These are phyloP conservation scores for Amphiprion ocellaris DNA, from an alignment of 2,113 vertebrate species.

Conservation along the genomic window DNA sequence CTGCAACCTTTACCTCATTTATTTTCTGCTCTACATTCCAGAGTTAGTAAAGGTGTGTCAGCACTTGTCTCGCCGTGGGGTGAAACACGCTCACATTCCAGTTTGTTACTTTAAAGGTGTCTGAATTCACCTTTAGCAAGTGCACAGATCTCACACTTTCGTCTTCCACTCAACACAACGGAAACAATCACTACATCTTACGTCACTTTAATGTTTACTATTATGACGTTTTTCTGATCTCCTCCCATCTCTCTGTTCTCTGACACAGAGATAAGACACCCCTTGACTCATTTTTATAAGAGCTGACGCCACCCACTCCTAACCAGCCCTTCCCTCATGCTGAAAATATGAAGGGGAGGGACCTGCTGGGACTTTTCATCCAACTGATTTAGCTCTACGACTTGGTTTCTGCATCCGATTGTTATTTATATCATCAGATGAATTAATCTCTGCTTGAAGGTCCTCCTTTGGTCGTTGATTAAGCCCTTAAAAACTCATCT, in stretches of 20 bases:
- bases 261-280: constrained; percentile 47
- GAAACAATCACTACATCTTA: neutral
- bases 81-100: constrained; percentile 23
- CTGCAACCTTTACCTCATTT: neutral
- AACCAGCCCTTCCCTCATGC: neutral
- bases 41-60: constrained; percentile 48
- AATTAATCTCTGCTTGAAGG: too few relatives aligned
- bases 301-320: constrained; percentile 14
- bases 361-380: neutral
- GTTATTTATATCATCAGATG: too few relatives aligned
- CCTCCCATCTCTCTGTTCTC: neutral
- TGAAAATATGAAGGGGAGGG: neutral
- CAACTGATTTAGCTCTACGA: neutral
- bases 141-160: neutral
- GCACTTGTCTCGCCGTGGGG: constrained; percentile 21
- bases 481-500: too few relatives aligned
- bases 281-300: neutral
- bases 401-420: neutral
- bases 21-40: constrained; percentile 54
- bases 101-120: neutral
- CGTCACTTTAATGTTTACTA: too few relatives aligned
- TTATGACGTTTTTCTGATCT: rapidly evolving
- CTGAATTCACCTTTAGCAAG: neutral
- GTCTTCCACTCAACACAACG: neutral
- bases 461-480: too few relatives aligned